Evolutionary conservation across 2,113 vertebrate species (phyloP), one percentile per base, ranked within the genome.

Genomic region (Upupa epops): DNA sequence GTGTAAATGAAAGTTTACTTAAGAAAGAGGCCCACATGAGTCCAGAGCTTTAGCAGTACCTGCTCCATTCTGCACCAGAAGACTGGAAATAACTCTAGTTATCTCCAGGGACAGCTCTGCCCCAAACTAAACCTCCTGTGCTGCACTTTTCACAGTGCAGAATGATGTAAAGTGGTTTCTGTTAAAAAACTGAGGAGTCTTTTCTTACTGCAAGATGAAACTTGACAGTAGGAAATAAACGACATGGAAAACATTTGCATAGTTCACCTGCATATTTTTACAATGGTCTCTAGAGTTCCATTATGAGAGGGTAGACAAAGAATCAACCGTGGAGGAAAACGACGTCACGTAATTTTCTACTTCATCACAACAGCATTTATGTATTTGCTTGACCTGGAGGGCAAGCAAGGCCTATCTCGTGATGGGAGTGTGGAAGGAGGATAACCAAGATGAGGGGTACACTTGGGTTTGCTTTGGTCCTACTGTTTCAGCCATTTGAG

Each of bases 11-110:
- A 73, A 36, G 61, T 49, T 80, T 32, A 32, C 16, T 71, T 3
- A 1, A 58, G 59, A 20, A 40, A 32, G 21, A 61, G 56, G 42
- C 15, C 40, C 58, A 21, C 0, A 0, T 1, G 4, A 79, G 59
- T 51, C 55, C 68, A 52, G 48, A 88, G 51, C 40, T 48, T 55
- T 5, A 81, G 45, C 58, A 64, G 34, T 52, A 51, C 72, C n/a
- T 28, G 29, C 29, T 68, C 54, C 22, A 9, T 54, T 88, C 72
- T 52, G 25, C 36, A 75, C 40, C 76, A 68, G 25, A 66, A 71
- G 52, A 52, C 54, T 56, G 45, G 29, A 60, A 81, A 42, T 40
- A n/a, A 54, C 3, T 72, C 55, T 9, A 22, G 26, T 36, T 66
- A 18, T 40, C 40, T 86, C 31, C 28, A 64, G 32, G 61, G 46